Evolutionary conservation across 2,888 invertebrate genomes (phyloP).

Genomic region (Pimpla rufipes): DNA sequence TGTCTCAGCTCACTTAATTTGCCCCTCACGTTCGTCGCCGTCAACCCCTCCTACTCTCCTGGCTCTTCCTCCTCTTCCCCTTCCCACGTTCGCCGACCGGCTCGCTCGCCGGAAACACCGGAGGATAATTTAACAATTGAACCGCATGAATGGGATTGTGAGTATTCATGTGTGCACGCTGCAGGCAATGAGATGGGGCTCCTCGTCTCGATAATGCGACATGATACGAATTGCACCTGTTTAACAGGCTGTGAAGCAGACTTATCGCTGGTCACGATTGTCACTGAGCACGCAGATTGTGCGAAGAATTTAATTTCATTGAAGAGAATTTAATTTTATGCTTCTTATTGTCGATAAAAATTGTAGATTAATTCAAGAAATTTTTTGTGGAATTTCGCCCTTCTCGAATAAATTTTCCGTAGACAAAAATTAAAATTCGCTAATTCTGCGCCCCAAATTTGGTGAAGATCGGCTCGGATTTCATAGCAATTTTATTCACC

Average conservation of each 20-base stretch:
- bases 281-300: not conserved
- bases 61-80: not conserved
- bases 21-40: constrained; percentile 11
- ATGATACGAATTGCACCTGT: constrained; percentile 14
- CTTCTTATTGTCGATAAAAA: too few relatives aligned
- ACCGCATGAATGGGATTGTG: constrained; percentile 53
- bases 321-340: too few relatives aligned
- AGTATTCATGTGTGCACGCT: constrained; percentile 14
- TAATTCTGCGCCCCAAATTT: too few relatives aligned
- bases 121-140: constrained; percentile 64
- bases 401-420: too few relatives aligned
- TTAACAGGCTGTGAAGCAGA: not conserved
- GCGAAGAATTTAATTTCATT: too few relatives aligned
- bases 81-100: not conserved
- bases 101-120: constrained; percentile 51
- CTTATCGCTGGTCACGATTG: not conserved
- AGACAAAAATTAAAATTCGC: too few relatives aligned
- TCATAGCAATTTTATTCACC: too few relatives aligned
- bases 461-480: too few relatives aligned
- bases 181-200: not conserved
- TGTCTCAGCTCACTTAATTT: constrained; percentile 55
- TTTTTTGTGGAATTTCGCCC: too few relatives aligned
- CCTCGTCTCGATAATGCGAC: constrained; percentile 17
- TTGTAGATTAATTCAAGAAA: too few relatives aligned
- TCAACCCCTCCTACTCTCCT: not conserved